Evolutionary conservation across 2,888 invertebrate species (phyloP).

Genomic region (Leptinotarsa tumamoca): DNA sequence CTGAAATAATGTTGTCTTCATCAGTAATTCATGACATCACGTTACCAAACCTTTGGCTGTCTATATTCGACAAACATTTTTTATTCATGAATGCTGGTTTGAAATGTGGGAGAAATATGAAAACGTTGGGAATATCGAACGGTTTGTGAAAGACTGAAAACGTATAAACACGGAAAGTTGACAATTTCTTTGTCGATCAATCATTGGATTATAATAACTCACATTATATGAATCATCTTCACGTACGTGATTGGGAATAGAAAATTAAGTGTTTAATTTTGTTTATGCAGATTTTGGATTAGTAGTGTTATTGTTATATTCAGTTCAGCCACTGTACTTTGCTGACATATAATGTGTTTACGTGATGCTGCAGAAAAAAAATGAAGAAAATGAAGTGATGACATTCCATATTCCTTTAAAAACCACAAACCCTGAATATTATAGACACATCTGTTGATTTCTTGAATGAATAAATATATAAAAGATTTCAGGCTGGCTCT

Average conservation of each 20-base stretch:
- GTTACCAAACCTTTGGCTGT: conserved; percentile 11
- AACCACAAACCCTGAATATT: no score
- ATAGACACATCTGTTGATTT: no score
- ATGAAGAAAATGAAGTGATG: no score
- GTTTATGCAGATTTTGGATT: no score
- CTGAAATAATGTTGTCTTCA: conserved; percentile 14
- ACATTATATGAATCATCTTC: background rate
- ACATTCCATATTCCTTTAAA: no score
- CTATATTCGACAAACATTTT: conserved; percentile 11
- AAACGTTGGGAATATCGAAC: conserved; percentile 13
- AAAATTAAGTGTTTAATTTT: background rate
- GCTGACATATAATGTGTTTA: no score
- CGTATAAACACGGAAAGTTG: conserved; percentile 5
- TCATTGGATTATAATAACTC: background rate
- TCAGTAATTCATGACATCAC: conserved; percentile 9
- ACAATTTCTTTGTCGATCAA: conserved; percentile 1
- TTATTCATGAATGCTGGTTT: conserved; percentile 12
- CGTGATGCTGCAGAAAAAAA: no score
- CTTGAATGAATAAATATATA: no score
- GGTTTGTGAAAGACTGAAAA: background rate
- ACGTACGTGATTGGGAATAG: background rate
- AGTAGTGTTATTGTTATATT: no score
- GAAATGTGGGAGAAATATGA: conserved; percentile 15
- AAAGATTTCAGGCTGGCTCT: no score
- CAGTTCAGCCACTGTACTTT: no score